Evolutionary conservation across 1,140 invertebrate genomes (phyloP).

Genomic region (Trissolcus basalis): DNA sequence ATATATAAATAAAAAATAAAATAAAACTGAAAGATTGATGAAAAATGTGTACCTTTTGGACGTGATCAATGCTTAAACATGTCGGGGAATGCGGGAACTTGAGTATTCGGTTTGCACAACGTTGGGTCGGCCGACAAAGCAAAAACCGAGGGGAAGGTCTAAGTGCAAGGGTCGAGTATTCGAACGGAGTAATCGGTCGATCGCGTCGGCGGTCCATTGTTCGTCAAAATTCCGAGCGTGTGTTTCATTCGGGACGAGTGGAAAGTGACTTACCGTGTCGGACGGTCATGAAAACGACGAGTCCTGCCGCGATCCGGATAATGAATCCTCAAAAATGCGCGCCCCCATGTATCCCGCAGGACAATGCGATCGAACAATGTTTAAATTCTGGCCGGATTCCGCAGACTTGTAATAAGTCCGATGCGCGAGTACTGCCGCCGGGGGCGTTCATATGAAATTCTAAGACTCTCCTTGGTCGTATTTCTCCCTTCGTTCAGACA

Average conservation of each 20-base stretch:
- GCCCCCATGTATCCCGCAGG: neutral
- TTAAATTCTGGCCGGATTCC: neutral
- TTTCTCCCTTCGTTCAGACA: too few species aligned
- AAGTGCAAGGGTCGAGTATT: conserved; percentile 57
- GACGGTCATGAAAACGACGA: conserved; percentile 57
- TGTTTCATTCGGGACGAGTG: conserved; percentile 48
- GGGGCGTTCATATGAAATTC: too few species aligned
- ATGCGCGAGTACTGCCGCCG: too few species aligned
- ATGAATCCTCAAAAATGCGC: neutral
- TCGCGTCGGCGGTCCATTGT: conserved; percentile 57
- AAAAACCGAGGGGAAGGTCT: conserved; percentile 34
- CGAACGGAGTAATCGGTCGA: conserved; percentile 56
- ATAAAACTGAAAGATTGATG: neutral
- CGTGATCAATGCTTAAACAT: conserved; percentile 53
- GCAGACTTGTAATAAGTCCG: neutral
- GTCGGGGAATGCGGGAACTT: conserved; percentile 34
- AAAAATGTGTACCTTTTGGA: conserved; percentile 31
- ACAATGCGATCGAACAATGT: conserved; percentile 13
- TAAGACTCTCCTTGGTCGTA: too few species aligned
- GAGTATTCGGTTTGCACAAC: conserved; percentile 43
- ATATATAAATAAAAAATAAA: neutral
- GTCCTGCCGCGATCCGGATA: conserved; percentile 19
- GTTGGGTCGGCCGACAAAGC: conserved; percentile 40
- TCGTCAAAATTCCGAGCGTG: conserved; percentile 60
- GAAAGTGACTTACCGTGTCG: conserved; percentile 67